These are phyloP conservation scores for Ceratina calcarata DNA, from an alignment of 1,140 invertebrate genomes.

Conservation along the genomic window DNA sequence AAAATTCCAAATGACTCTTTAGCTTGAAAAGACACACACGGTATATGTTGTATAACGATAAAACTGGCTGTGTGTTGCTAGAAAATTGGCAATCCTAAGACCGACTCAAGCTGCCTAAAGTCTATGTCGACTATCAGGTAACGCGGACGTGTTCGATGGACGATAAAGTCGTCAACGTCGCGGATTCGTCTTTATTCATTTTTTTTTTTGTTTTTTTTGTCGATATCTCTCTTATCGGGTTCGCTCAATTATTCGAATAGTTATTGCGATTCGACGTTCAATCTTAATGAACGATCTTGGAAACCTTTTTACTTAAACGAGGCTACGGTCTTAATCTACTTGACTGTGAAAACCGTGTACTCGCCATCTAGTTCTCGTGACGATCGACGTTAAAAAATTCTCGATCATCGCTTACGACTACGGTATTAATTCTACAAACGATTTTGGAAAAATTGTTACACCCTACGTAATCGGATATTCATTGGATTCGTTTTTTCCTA, in stretches of 20 bases:
- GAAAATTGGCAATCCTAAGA: not conserved
- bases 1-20: not conserved
- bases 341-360: not conserved
- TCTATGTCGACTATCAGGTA: slow-evolving; percentile 4
- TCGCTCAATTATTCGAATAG: slow-evolving; percentile 40
- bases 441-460: not conserved
- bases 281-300: slow-evolving; percentile 43
- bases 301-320: slow-evolving; percentile 15
- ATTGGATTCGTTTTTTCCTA: not conserved
- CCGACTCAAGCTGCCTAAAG: slow-evolving; percentile 1
- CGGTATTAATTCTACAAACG: slow-evolving; percentile 9
- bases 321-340: slow-evolving; percentile 4
- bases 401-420: slow-evolving; percentile 3
- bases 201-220: slow-evolving; percentile 10
- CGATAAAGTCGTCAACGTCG: slow-evolving; percentile 1
- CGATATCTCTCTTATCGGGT: slow-evolving; percentile 11
- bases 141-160: not conserved
- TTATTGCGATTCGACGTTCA: slow-evolving; percentile 62
- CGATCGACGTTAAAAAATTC: slow-evolving; percentile 32
- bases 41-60: not conserved
- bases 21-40: not conserved
- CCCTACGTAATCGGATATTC: not conserved
- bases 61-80: slow-evolving; percentile 7
- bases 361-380: not conserved
- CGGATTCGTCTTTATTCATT: slow-evolving; percentile 1